phyloP scores from a whole-genome alignment of 2,113 vertebrate species.

The Indri indri region DNA sequence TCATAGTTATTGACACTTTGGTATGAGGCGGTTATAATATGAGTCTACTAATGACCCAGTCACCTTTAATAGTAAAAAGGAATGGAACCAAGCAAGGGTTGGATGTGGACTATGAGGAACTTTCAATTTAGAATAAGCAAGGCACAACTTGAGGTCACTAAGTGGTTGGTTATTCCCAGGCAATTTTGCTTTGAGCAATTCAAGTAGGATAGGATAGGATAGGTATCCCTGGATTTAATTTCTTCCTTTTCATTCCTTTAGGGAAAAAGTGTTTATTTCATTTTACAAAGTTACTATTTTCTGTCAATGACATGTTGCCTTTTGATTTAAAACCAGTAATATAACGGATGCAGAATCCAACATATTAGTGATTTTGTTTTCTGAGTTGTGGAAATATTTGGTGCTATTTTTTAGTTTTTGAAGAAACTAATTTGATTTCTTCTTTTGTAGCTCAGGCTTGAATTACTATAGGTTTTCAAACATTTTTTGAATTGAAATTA shows the following conservation, averaged over 20 bases:
- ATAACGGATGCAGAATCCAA: background rate
- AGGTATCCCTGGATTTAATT: background rate
- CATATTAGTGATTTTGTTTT: conserved; percentile 10
- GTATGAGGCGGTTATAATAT: background rate
- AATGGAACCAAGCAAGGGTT: background rate
- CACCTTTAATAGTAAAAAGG: background rate
- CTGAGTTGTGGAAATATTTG: background rate
- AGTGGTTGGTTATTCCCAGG: background rate
- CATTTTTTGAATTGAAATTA: conserved; percentile 14
- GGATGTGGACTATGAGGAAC: background rate
- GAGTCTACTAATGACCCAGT: background rate
- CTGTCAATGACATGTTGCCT: background rate
- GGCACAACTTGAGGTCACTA: background rate
- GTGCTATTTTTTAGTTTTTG: background rate
- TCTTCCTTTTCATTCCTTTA: background rate
- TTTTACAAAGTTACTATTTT: background rate
- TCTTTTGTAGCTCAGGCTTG: background rate
- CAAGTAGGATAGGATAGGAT: background rate
- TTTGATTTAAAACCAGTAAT: background rate
- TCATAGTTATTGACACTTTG: background rate
- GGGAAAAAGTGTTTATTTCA: background rate
- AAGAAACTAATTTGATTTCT: background rate
- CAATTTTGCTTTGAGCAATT: background rate
- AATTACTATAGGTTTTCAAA: conserved; percentile 12
- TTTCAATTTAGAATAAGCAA: background rate